Conservation (phyloP, 1,140 invertebrate genomes). For the Colletes latitarsis region DNA sequence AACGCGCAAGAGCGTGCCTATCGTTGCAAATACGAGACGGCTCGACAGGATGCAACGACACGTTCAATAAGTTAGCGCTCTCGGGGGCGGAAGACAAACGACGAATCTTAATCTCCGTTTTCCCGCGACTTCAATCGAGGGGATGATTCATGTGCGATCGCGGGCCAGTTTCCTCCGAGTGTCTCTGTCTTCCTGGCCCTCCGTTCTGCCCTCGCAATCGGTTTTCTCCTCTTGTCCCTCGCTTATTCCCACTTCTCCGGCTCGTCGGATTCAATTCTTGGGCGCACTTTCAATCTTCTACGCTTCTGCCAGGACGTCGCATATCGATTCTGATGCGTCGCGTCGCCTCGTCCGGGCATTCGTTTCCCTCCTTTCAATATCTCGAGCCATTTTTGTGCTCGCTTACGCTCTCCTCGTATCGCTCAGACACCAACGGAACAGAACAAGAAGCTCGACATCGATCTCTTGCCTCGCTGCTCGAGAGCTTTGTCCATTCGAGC, state of each 20-base stretch:
- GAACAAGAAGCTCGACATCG: conserved; percentile 19
- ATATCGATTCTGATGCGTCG: conserved; percentile 68
- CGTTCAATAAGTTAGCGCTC: not conserved
- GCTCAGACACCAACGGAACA: conserved; percentile 21
- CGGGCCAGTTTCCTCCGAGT: conserved; percentile 52
- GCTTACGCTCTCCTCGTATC: not conserved
- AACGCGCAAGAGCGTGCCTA: no score
- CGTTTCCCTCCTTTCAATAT: conserved; percentile 58
- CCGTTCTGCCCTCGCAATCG: conserved; percentile 49
- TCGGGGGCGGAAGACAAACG: conserved; percentile 4
- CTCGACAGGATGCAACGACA: conserved; percentile 2
- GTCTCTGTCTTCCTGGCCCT: conserved; percentile 41
- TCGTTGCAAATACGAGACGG: no score
- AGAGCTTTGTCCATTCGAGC: no score
- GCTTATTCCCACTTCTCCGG: conserved; percentile 35
- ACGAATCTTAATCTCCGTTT: conserved; percentile 6
- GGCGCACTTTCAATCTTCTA: conserved; percentile 72
- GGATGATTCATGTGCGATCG: conserved; percentile 58
- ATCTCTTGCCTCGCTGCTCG: not conserved
- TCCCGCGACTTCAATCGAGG: conserved; percentile 33
- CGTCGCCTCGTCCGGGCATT: conserved; percentile 23
- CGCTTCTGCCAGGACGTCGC: conserved; percentile 61
- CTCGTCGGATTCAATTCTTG: conserved; percentile 71
- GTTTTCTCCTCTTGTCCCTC: conserved; percentile 27
- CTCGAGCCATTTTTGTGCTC: conserved; percentile 26